Evolutionary conservation across 2,888 invertebrate species (phyloP), one percentile per base, ranked within the genome.

Genomic region (Dasypogon diadema): DNA sequence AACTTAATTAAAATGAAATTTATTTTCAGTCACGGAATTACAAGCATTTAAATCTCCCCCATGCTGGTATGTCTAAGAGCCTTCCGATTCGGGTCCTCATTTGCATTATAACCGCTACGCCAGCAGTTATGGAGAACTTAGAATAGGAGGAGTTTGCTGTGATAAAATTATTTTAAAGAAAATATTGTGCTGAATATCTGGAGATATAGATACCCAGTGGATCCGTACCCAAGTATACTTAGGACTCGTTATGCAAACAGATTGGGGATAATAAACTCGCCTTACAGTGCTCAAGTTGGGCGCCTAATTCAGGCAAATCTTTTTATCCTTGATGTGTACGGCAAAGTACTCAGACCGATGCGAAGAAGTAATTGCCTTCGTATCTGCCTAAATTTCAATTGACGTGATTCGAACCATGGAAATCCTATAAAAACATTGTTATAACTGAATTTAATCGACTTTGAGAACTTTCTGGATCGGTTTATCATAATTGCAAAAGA

Each of bases 1-100:
- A 72, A 54, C 70, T 72, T 72, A 72, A 72, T 72, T 72, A 72
- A 72, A 72, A 51, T 54, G 54, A 72, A 72, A 72, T 72, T 72
- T 72, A 72, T 72, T 51, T 70, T 51, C 70, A 70, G 70, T 70
- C 54, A 72, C 51, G 51, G 54, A 54, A 72, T 54, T 72, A 72
- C 70, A 72, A 72, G 70, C 54, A 72, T 55, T 55, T 54, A 72
- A 68, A 68, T 68, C 51, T 68, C 26, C 37, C 37, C 60, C 60
- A 34, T 16, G 26, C 21, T 60, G 37, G 5, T 0, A 30, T 18
- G 60, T 21, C 42, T 37, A 5, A 37, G 60, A 30, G 37, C 8
- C 60, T 60, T 37, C 60, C 60, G 60, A 60, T 60, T 60, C 21
- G 60, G 58, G 34, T 37, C 60, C 37, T 60, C 60, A 60, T 60